Evolutionary conservation across 2,113 vertebrate genomes (phyloP), one percentile per base, ranked within the genome.

Genomic region (Perca flavescens): DNA sequence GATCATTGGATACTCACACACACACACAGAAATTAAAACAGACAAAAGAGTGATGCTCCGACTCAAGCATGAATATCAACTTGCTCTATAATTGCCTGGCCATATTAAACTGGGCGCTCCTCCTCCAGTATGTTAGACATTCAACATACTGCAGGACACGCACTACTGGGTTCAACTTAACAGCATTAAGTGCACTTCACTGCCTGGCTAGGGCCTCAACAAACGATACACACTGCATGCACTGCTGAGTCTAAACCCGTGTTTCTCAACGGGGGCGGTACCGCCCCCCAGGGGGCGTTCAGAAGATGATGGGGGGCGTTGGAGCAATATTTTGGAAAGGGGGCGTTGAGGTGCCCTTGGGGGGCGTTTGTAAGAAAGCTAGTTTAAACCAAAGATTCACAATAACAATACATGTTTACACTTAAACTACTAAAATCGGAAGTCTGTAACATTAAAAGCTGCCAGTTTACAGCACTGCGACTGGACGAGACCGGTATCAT

Each of bases 121-220:
- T 80, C 67, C 69, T 74, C 17, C 63, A 76, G 63, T 31, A 58
- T 58, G 53, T 67, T 31, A 22, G 52, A 78, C 65, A 54, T 64
- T 64, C 16, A 83, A 52, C 62, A 79, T 73, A 76, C 67, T 80
- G 80, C 74, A 62, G 57, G 77, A 25, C 65, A 80, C 50, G 74
- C 79, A 61, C 86, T 31, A 16, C 60, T 87, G 77, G 52, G 5
- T 52, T 74, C 61, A 85, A 64, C 74, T 88, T 83, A 88, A 80
- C 73, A 72, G 52, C 86, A 79, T 88, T 74, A 88, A 87, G 88
- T 84, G 57, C 80, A 82, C 84, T 91, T 69, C 68, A 76, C 68
- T 82, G 74, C 65, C 50, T 61, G 74, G 73, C 54, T 40, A 31
- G 8, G 72, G 65, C 60, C 58, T 68, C 57, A 50, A 56, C 64